These are phyloP conservation scores for Stictonetta naevosa DNA, from an alignment of 2,113 vertebrate species.

Conservation along the genomic window DNA sequence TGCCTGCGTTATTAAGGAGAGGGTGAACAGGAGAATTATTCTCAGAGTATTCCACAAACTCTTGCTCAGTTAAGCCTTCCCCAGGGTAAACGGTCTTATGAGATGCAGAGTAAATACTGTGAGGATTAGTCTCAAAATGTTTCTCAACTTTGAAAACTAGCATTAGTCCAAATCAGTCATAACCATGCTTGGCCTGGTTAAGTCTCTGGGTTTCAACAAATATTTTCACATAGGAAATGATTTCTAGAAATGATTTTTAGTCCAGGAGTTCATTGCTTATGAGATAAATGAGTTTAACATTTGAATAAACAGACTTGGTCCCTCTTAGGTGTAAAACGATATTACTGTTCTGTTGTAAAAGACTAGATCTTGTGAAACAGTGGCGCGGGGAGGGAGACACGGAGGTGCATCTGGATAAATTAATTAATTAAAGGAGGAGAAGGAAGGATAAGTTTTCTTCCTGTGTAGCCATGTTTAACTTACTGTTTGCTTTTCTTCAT, in stretches of 20 bases:
- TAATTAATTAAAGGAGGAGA: fast-evolving
- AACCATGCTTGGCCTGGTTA: not conserved
- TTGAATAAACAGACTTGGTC: not conserved
- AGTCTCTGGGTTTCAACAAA: not conserved
- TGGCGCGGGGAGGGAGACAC: fast-evolving
- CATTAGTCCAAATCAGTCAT: not conserved
- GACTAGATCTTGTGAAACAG: fast-evolving
- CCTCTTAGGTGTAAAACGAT: not conserved
- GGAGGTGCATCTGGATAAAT: not conserved
- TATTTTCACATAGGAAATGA: not conserved
- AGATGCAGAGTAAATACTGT: not conserved
- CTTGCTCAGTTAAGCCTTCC: conserved; percentile 21
- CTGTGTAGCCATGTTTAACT: not conserved
- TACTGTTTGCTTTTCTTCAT: not conserved
- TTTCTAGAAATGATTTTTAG: not conserved
- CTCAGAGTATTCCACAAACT: not conserved
- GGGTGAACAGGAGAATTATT: not conserved
- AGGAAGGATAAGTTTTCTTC: not conserved
- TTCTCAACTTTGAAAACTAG: not conserved
- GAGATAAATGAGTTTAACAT: not conserved
- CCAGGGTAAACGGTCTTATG: not conserved
- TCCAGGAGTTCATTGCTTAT: not conserved
- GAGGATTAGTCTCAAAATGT: conserved; percentile 14
- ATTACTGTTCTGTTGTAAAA: fast-evolving
- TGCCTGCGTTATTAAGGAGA: not conserved